Evolutionary conservation across 2,797 vertebrate species (phyloP).

Genomic region (Acipenser oxyrinchus): DNA sequence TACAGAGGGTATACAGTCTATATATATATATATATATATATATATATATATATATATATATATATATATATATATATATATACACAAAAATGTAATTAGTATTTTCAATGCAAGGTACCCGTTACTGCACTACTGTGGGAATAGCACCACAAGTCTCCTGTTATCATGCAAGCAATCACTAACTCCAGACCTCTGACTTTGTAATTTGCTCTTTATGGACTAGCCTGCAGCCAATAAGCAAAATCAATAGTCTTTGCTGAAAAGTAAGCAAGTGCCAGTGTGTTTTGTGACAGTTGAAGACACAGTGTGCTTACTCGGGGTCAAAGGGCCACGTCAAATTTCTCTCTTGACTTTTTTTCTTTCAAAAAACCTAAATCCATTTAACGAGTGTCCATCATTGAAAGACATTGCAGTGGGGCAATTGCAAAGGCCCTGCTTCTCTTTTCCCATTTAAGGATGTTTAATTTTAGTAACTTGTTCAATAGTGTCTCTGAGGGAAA

Average conservation of each 20-base stretch:
- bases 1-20: too few relatives aligned
- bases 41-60: too few relatives aligned
- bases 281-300: conserved; percentile 76
- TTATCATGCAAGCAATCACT: conserved; percentile 75
- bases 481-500: conserved; percentile 64
- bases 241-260: conserved; percentile 78
- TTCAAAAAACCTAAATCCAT: conserved; percentile 69
- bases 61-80: too few relatives aligned
- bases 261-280: conserved; percentile 70
- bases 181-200: conserved; percentile 74
- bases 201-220: conserved; percentile 85
- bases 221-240: conserved; percentile 78
- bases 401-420: conserved; percentile 59
- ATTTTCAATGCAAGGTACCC: neutral
- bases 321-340: conserved; percentile 71
- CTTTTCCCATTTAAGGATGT: conserved; percentile 67
- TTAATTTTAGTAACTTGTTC: conserved; percentile 71
- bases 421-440: conserved; percentile 50
- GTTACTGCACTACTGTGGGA: conserved; percentile 21
- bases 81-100: neutral
- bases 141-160: conserved; percentile 50
- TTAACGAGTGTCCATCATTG: conserved; percentile 64
- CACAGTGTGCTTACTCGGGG: conserved; percentile 65
- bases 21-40: too few relatives aligned
- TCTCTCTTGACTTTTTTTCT: conserved; percentile 67